A percentile compares a stretch with the other conserved stretches of the same genome.
Conservation (phyloP, 2,888 invertebrate genomes). For the Pristionchus japonicus region DNA sequence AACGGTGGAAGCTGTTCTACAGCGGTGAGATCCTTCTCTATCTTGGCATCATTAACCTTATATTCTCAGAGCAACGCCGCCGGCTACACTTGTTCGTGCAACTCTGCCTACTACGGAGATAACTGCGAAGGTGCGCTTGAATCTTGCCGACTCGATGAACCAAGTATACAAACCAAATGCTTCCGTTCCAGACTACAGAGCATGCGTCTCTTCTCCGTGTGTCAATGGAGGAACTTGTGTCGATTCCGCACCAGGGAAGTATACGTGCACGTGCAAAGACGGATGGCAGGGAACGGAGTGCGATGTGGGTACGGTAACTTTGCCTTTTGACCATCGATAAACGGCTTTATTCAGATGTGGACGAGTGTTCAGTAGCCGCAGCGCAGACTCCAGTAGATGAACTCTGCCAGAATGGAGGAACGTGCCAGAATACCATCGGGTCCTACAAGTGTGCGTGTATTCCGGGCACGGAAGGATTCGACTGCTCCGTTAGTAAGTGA, state of each 20-base stretch:
- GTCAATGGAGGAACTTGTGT: neutral
- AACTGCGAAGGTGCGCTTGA: neutral
- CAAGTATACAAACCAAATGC: too few species aligned
- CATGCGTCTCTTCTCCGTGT: neutral
- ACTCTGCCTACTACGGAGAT: neutral
- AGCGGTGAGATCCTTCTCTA: neutral
- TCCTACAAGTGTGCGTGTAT: neutral
- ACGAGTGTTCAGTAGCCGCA: neutral
- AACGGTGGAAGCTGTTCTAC: conserved; percentile 24
- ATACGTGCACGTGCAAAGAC: neutral
- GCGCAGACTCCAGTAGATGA: neutral
- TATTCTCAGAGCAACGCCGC: neutral
- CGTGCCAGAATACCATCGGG: neutral
- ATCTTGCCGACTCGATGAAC: neutral
- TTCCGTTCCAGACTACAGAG: neutral
- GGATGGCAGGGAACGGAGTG: conserved; percentile 27
- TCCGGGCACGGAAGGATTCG: neutral
- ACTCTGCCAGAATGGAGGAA: neutral
- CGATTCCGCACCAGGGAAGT: neutral
- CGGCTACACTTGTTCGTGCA: conserved; percentile 6
- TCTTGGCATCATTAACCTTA: neutral
- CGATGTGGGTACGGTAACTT: neutral
- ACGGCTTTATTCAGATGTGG: neutral
- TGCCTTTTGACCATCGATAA: neutral
- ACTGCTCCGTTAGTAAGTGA: neutral